Percentiles rank a stretch among this genome's conserved stretches.
phyloP scores from a whole-genome alignment of 2,888 invertebrate species.

The Harpalus rubripes region DNA sequence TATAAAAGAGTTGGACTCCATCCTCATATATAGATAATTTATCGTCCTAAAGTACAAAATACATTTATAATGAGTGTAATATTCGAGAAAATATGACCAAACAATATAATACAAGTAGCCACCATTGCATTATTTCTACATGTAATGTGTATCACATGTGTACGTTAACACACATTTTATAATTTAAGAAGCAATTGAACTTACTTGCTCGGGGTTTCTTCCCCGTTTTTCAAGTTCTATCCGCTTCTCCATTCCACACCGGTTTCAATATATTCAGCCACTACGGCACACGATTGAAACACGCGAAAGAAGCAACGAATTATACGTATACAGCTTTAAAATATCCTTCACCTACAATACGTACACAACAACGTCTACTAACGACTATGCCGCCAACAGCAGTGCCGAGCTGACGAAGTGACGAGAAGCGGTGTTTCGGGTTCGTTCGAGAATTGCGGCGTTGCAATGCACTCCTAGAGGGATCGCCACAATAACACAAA shows the following conservation, averaged over 20 bases:
- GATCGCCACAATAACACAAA: slow-evolving; percentile 75
- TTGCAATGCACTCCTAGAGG: slow-evolving; percentile 75
- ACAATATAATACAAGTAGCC: slow-evolving; percentile 64
- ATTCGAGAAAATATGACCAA: slow-evolving; percentile 43
- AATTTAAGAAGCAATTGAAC: slow-evolving; percentile 72
- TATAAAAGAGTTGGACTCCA: not conserved
- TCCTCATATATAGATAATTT: not conserved
- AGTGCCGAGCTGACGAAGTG: slow-evolving; percentile 60
- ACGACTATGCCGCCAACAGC: slow-evolving; percentile 67
- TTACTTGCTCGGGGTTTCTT: slow-evolving; percentile 93
- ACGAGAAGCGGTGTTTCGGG: slow-evolving; percentile 50
- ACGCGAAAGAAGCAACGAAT: slow-evolving; percentile 64
- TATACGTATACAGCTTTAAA: slow-evolving; percentile 58
- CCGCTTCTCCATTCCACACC: slow-evolving; percentile 91
- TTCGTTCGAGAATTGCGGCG: slow-evolving; percentile 66
- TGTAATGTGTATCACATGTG: slow-evolving; percentile 68
- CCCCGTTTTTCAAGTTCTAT: slow-evolving; percentile 97
- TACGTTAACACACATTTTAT: slow-evolving; percentile 70
- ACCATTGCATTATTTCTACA: slow-evolving; percentile 65
- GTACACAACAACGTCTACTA: slow-evolving; percentile 62
- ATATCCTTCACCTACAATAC: slow-evolving; percentile 58
- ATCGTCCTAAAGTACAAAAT: slow-evolving; percentile 9
- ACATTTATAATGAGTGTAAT: slow-evolving; percentile 6
- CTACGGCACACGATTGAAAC: slow-evolving; percentile 60
- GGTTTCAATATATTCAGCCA: slow-evolving; percentile 65